Base-by-base conservation (phyloP, 2,888 invertebrate genomes). In the Beris morrisii region DNA sequence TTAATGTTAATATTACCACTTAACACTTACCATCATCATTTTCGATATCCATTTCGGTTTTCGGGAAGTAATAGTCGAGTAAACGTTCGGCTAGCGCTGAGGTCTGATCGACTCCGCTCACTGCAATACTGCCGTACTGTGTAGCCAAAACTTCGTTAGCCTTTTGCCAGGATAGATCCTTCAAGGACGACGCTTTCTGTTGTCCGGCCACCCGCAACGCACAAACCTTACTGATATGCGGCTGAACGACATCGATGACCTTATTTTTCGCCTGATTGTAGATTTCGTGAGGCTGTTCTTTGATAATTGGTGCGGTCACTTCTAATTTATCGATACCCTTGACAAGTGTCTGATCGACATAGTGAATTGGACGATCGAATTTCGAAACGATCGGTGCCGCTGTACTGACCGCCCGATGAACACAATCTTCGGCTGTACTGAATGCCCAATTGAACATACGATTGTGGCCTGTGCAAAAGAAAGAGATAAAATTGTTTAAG, bases 41-140 rank as follows among this genome's bases (percentile, higher is more conserved):
- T 55, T 84, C 83, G 52, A 83, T 83, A 71, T 88, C 86, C 31
- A 84, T 83, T 4, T 82, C 77, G 75, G 83, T 74, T 77, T 84
- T 81, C 28, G 88, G 92, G 71, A 92, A 84, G 77, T 90, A 91
- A 74, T 87, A 88, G 78, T 92, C 90, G 9, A 92, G 79, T 70
- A 90, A 82, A 67, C 86, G 85, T 81, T 92, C 90, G 22, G 91
- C 89, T 67, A 87, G 79, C 2, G 84, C 82, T 15, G 89, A 87
- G 54, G 90, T 88, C 4, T 82, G 83, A 75, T 90, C 90, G 22
- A 91, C 84, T 64, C 88, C 84, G 71, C 83, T 82, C 22, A 90
- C 81, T 0, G 89, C 89, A 73, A 85, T 84, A 75, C 84, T 86
- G 3, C 90, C 90, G 74, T 87, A 87, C 56, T 86, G 85, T 4